Evolutionary conservation across 2,888 invertebrate genomes (phyloP).

Genomic region (Temnothorax ravouxi): DNA sequence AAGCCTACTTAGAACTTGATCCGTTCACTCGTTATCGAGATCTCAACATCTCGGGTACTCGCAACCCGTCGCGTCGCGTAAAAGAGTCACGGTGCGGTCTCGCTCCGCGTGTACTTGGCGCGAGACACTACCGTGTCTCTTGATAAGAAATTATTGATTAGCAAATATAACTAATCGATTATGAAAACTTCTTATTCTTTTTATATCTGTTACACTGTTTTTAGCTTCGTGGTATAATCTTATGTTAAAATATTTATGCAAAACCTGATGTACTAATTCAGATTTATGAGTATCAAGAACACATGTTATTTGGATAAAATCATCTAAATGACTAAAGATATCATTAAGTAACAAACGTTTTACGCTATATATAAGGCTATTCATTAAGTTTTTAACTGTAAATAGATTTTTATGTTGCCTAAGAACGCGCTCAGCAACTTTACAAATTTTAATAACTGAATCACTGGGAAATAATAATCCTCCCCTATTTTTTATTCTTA

Average conservation of each 20-base stretch:
- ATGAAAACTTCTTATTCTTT: not conserved
- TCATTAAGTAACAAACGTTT: not conserved
- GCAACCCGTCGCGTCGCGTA: too few relatives aligned
- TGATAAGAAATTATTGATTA: conserved; percentile 5
- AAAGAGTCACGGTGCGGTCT: too few relatives aligned
- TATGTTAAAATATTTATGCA: not conserved
- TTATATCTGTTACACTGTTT: not conserved
- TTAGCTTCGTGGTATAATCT: not conserved
- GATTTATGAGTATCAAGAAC: not conserved
- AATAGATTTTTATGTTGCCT: not conserved
- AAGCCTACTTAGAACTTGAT: too few relatives aligned
- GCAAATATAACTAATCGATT: conserved; percentile 8
- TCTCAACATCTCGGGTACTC: too few relatives aligned
- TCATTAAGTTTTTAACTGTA: not conserved
- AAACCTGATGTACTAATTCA: not conserved
- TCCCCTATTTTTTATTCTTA: too few relatives aligned
- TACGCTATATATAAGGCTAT: not conserved
- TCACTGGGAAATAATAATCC: too few relatives aligned
- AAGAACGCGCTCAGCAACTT: too few relatives aligned
- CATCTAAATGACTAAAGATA: conserved; percentile 9
- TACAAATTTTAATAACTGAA: too few relatives aligned
- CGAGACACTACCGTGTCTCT: too few relatives aligned
- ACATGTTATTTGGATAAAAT: not conserved
- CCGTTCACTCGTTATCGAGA: too few relatives aligned
- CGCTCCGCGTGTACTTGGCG: too few relatives aligned